phyloP scores from a whole-genome alignment of 2,113 vertebrate species.

The Miniopterus natalensis region DNA sequence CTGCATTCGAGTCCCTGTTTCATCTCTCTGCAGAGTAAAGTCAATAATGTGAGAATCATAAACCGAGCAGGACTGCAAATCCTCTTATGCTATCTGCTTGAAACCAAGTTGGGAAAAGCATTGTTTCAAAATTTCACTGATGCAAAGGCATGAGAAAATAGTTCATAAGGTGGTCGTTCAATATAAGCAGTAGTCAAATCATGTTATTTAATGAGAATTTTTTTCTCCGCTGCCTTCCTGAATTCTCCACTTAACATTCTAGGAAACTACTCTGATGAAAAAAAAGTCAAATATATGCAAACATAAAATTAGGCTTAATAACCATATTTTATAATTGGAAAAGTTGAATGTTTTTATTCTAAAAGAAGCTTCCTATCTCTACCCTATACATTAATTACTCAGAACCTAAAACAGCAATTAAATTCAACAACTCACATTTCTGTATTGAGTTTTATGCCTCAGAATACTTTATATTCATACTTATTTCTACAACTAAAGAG shows the following conservation, averaged over 20 bases:
- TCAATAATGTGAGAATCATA: conserved; percentile 71
- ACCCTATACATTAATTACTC: background rate
- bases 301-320: conserved; percentile 53
- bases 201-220: background rate
- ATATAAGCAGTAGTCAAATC: conserved; percentile 45
- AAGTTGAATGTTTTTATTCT: conserved; percentile 54
- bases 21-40: conserved; percentile 68
- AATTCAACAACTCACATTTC: conserved; percentile 46
- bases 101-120: conserved; percentile 60
- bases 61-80: conserved; percentile 78
- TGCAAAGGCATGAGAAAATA: conserved; percentile 36
- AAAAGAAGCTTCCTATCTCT: conserved; percentile 8
- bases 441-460: conserved; percentile 11
- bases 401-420: conserved; percentile 62
- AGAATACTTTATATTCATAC: conserved; percentile 9
- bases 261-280: background rate
- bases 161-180: background rate
- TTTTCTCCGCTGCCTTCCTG: conserved; percentile 44
- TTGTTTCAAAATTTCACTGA: conserved; percentile 61
- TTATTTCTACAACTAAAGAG: background rate
- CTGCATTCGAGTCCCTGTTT: conserved; percentile 63
- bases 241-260: background rate
- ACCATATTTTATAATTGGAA: conserved; percentile 9
- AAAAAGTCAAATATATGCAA: conserved; percentile 49
- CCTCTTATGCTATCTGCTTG: conserved; percentile 72